Evolutionary conservation across 1,140 invertebrate genomes (phyloP).

Genomic region (Musca domestica): DNA sequence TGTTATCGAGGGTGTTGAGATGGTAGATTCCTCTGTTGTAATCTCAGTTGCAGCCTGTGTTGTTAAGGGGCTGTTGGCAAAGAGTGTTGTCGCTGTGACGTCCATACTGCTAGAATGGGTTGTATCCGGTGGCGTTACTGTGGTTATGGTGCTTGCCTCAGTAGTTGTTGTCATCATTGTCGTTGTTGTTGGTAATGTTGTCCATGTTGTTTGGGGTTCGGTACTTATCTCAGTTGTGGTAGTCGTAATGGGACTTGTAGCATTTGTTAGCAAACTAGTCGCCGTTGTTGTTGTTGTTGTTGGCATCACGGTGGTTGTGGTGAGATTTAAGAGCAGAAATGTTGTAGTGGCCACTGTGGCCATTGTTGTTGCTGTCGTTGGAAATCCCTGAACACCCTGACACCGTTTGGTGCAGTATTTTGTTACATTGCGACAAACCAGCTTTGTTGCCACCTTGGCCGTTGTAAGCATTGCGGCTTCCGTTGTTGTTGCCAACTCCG

Average conservation of each 20-base stretch:
- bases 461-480: slow-evolving; percentile 29
- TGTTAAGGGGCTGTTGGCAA: neutral
- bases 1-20: neutral
- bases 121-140: neutral
- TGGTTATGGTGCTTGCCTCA: slow-evolving; percentile 12
- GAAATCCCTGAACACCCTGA: slow-evolving; percentile 25
- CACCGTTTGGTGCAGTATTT: slow-evolving; percentile 47
- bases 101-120: neutral
- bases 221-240: slow-evolving; percentile 22
- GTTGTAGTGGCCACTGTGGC: slow-evolving; percentile 33
- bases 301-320: slow-evolving; percentile 36
- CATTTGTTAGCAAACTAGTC: slow-evolving; percentile 14
- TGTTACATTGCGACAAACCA: slow-evolving; percentile 44
- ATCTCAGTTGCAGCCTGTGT: neutral
- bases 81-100: neutral
- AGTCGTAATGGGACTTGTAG: slow-evolving; percentile 26
- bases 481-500: slow-evolving; percentile 25
- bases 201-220: slow-evolving; percentile 23
- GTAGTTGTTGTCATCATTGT: slow-evolving; percentile 27
- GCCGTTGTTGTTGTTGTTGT: slow-evolving; percentile 9
- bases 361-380: slow-evolving; percentile 25
- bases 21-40: neutral
- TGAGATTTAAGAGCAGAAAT: slow-evolving; percentile 44
- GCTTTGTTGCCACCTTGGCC: slow-evolving; percentile 29
- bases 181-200: slow-evolving; percentile 18